Evolutionary conservation across 2,113 vertebrate species (phyloP).

Genomic region (Gulo gulo): DNA sequence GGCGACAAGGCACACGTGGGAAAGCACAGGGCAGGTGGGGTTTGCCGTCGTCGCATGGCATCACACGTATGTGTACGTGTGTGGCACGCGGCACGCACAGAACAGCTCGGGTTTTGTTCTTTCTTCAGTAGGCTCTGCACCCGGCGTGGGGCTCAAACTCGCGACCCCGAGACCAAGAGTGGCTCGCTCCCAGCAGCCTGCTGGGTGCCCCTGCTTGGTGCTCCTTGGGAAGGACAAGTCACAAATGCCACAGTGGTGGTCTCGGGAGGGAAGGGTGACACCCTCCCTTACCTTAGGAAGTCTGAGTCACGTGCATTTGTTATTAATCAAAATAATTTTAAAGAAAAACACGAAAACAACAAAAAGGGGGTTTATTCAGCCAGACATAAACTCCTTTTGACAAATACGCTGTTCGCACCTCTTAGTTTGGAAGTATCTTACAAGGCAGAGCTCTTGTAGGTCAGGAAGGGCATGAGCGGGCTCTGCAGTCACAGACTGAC

Average conservation of each 20-base stretch:
- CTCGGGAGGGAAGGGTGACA: background rate
- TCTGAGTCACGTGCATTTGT: background rate
- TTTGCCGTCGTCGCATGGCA: background rate
- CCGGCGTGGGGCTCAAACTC: background rate
- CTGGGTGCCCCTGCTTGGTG: background rate
- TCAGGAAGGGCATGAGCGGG: background rate
- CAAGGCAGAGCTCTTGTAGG: background rate
- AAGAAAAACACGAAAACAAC: background rate
- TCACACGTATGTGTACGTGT: too few species aligned
- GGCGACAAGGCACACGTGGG: background rate
- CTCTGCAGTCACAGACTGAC: background rate
- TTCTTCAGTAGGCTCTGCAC: background rate
- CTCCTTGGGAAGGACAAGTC: background rate
- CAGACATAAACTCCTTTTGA: background rate
- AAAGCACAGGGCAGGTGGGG: background rate
- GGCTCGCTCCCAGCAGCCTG: background rate
- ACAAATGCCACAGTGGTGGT: background rate
- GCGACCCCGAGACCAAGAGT: background rate
- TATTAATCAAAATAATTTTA: background rate
- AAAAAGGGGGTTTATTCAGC: background rate
- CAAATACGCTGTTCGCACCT: background rate
- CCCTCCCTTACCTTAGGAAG: background rate
- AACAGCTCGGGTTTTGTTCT: background rate
- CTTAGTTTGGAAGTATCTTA: background rate
- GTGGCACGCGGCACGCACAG: background rate